These are phyloP conservation scores for Zygogramma bicolorata DNA, from an alignment of 2,888 invertebrate genomes.

Conservation along the genomic window DNA sequence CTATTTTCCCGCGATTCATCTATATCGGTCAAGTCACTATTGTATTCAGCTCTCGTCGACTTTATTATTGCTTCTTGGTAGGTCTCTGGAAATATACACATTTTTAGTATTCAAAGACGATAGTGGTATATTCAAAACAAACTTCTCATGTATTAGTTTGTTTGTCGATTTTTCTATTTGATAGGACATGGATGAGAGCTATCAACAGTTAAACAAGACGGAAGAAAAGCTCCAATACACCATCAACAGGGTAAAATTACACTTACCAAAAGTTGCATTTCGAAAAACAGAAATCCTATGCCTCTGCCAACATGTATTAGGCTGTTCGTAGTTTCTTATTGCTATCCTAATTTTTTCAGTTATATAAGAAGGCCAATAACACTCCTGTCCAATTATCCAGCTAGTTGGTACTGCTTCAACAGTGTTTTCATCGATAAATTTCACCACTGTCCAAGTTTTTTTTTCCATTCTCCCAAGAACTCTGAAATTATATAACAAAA, in stretches of 20 bases:
- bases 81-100: not conserved
- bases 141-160: not conserved
- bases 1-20: no score
- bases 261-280: not conserved
- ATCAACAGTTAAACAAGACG: not conserved
- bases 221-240: not conserved
- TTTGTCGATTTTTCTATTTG: not conserved
- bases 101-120: not conserved
- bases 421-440: not conserved
- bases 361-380: not conserved
- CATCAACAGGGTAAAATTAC: not conserved
- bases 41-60: not conserved
- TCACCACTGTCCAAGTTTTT: not conserved
- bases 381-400: no score
- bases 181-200: not conserved
- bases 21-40: no score
- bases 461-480: not conserved
- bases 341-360: not conserved
- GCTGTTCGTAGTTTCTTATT: not conserved
- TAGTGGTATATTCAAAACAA: not conserved
- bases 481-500: not conserved
- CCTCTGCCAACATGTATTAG: not conserved
- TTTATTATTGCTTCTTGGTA: not conserved
- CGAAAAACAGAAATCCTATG: not conserved
- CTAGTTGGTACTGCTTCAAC: no score